Percentiles rank a stretch among this genome's conserved stretches.
phyloP scores from a whole-genome alignment of 2,888 invertebrate species.

The Acrobeloides nanus region DNA sequence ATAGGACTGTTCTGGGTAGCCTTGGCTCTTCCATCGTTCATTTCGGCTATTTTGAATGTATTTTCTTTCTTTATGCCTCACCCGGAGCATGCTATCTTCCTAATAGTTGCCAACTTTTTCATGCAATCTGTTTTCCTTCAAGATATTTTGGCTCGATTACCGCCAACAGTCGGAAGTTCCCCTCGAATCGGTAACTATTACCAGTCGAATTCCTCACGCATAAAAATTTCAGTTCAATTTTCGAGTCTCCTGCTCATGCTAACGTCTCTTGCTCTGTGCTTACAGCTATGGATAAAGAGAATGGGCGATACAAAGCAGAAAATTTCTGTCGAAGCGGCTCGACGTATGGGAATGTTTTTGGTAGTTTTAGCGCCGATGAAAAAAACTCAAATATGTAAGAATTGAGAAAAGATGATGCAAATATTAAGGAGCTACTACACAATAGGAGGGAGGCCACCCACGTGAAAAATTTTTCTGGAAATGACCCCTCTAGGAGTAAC shows the following conservation, averaged over 20 bases:
- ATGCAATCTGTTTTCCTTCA: slow-evolving; percentile 36
- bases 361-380: too few relatives aligned
- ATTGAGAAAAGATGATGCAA: too few relatives aligned
- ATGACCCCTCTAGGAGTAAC: too few relatives aligned
- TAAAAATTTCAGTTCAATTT: slow-evolving; percentile 16
- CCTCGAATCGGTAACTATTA: slow-evolving; percentile 27
- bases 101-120: slow-evolving; percentile 29
- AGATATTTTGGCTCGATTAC: slow-evolving; percentile 30
- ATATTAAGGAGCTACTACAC: too few relatives aligned
- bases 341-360: too few relatives aligned
- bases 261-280: slow-evolving; percentile 12
- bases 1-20: slow-evolving; percentile 19
- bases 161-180: slow-evolving; percentile 19
- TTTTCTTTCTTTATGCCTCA: slow-evolving; percentile 22
- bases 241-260: slow-evolving; percentile 11
- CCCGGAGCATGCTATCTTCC: slow-evolving; percentile 23
- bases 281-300: slow-evolving; percentile 23
- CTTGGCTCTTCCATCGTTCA: slow-evolving; percentile 20
- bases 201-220: slow-evolving; percentile 5
- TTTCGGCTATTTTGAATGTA: slow-evolving; percentile 17
- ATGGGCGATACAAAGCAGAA: too few relatives aligned
- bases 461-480: too few relatives aligned
- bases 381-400: too few relatives aligned
- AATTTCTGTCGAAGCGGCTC: too few relatives aligned
- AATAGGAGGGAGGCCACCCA: too few relatives aligned